Base-by-base conservation (phyloP, 2,888 invertebrate species). In the Nineta flava region DNA sequence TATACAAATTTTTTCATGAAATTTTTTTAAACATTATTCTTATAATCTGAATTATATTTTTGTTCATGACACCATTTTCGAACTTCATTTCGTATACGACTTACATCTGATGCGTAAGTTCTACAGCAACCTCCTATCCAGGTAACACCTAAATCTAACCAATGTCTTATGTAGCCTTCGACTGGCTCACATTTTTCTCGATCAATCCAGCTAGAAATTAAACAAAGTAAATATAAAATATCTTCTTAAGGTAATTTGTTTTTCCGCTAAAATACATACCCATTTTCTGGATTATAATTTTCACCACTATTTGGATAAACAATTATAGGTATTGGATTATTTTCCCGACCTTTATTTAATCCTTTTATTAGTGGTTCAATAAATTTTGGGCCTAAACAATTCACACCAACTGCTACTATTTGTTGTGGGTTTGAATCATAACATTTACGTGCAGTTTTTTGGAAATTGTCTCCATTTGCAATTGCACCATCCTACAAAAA, bases 241-340 rank as follows among this genome's bases (percentile, higher is more conserved):
- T 26, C 26, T 2, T 26, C 7, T 26, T 26, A 7, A 7, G 7
- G 26, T 19, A 26, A 26, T 26, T 19, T 26, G 7, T 6, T 26
- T 26, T 26, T 7, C 26, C 2, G 7, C 6, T 26, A 7, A 5
- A 26, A 26, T 26, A 21, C 44, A 2, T n/a, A 79, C 82, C 81
- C 78, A 60, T 76, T 73, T 60, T 76, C 73, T 49, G 80, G 75
- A 58, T 76, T 77, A 71, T 85, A 90, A 61, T 74, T 76, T 66
- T 88, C 88, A 48, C 94, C 94, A 59, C 90, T 91, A 65, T 95
- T 95, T 3, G 95, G 93, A 68, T 95, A 95, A 21, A 86, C 88
- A 51, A 95, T 79, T 50, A 93, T 70, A 2, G 88, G 87, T 52
- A 88, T 75, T 47, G 64, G 66, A 35, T 65, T 62, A 13, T 69